phyloP scores from a whole-genome alignment of 2,113 vertebrate genomes.

The Erythrolamprus reginae region DNA sequence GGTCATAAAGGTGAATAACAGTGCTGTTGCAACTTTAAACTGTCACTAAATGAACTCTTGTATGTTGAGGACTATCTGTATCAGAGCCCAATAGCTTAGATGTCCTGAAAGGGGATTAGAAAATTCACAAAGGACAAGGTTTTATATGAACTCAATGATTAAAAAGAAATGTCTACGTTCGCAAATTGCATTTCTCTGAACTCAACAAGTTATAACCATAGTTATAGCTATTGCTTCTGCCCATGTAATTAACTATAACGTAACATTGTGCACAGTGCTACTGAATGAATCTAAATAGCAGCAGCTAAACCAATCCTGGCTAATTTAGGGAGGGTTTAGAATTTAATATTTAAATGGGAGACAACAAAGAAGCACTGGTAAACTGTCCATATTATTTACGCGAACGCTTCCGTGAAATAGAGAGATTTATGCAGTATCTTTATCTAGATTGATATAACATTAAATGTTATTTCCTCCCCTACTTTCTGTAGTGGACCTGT shows the following conservation, averaged over 20 bases:
- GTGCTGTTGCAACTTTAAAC: neutral
- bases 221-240: neutral
- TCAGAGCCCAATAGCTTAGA: no score
- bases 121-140: neutral
- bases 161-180: neutral
- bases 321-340: neutral
- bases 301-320: neutral
- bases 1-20: neutral
- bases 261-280: neutral
- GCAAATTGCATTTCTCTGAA: neutral
- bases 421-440: neutral
- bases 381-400: neutral
- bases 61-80: neutral
- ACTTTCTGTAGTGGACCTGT: slow-evolving; percentile 87
- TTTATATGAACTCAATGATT: neutral
- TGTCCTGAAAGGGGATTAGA: neutral
- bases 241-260: neutral
- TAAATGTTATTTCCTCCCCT: slow-evolving; percentile 38
- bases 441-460: neutral
- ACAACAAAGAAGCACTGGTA: neutral
- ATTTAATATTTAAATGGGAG: neutral
- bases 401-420: neutral
- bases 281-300: neutral
- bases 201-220: neutral
- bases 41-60: neutral